These are phyloP conservation scores for Entelurus aequoreus DNA, from an alignment of 2,113 vertebrate species.

Conservation along the genomic window DNA sequence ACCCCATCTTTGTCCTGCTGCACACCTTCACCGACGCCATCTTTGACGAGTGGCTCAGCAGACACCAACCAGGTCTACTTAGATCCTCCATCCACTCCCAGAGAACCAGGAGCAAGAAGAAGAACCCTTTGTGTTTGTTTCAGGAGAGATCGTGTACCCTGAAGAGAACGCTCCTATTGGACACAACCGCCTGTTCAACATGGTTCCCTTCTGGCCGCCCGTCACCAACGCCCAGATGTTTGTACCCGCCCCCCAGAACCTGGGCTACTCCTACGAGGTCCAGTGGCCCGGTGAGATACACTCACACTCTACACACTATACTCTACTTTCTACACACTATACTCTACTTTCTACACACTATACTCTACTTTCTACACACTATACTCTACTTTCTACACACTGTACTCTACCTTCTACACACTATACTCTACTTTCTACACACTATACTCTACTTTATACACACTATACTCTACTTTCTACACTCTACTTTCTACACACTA, in stretches of 20 bases:
- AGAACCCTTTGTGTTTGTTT: not conserved
- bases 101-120: not conserved
- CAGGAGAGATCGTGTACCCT: slow-evolving; percentile 83
- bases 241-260: slow-evolving; percentile 80
- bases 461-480: no score
- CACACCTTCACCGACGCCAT: slow-evolving; percentile 94
- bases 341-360: no score
- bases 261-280: slow-evolving; percentile 91
- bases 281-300: slow-evolving; percentile 84
- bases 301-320: not conserved
- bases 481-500: no score
- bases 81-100: not conserved
- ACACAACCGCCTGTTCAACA: slow-evolving; percentile 89
- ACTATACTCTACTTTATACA: no score
- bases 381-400: no score
- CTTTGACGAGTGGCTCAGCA: slow-evolving; percentile 92
- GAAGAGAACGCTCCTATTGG: slow-evolving; percentile 91
- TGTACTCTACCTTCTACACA: no score
- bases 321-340: not conserved
- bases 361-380: no score
- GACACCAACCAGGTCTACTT: slow-evolving; percentile 77
- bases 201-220: slow-evolving; percentile 98
- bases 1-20: slow-evolving; percentile 91
- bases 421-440: no score
- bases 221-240: slow-evolving; percentile 93